These are phyloP conservation scores for Coronaproctus castanopsis DNA, from an alignment of 2,888 invertebrate species.

Conservation along the genomic window DNA sequence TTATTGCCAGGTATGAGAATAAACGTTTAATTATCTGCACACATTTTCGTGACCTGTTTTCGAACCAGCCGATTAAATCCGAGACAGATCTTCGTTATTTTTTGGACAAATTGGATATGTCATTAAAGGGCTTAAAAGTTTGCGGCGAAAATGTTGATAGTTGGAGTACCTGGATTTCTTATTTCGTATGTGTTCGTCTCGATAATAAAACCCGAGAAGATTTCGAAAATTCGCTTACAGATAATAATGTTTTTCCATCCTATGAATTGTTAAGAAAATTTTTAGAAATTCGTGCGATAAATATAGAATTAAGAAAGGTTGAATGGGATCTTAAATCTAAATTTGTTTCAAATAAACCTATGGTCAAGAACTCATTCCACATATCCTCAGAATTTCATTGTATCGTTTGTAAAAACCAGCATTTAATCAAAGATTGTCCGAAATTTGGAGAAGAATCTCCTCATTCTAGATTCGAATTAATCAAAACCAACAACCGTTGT, in stretches of 20 bases:
- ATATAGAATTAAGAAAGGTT: background rate
- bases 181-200: background rate
- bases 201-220: background rate
- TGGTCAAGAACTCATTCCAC: no score
- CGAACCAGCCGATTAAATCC: background rate
- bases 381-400: no score
- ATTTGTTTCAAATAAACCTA: no score
- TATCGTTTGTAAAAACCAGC: no score
- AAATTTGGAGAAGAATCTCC: no score
- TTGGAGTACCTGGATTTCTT: background rate
- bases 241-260: no score
- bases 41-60: background rate
- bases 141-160: background rate
- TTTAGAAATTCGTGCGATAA: background rate
- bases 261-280: no score
- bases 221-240: conserved; percentile 1
- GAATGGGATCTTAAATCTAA: no score
- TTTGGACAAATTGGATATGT: background rate
- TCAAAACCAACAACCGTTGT: no score
- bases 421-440: no score
- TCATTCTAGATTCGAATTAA: no score
- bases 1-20: background rate
- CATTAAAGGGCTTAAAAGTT: conserved; percentile 1
- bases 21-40: background rate
- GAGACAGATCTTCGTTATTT: background rate